Conservation (phyloP, 2,888 invertebrate genomes). For the Lacanobia wlatinum region DNA sequence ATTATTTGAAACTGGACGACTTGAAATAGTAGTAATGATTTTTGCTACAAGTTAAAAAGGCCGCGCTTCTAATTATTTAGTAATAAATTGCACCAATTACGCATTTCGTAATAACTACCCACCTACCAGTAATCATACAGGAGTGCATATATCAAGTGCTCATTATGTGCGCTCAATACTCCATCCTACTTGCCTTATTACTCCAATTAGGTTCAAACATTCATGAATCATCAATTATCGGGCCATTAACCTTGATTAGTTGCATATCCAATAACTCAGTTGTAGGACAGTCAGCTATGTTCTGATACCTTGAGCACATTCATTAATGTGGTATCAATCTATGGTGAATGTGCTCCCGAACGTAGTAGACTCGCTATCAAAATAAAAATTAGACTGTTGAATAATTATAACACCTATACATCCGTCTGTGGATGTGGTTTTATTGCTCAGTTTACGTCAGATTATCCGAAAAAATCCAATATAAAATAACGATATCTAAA, state of each 20-base stretch:
- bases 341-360: conserved; percentile 62
- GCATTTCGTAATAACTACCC: conserved; percentile 37
- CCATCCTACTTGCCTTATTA: conserved; percentile 55
- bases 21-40: background rate
- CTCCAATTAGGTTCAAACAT: conserved; percentile 56
- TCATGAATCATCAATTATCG: conserved; percentile 59
- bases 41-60: conserved; percentile 1
- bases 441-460: conserved; percentile 58
- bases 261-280: conserved; percentile 49
- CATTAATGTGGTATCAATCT: conserved; percentile 57
- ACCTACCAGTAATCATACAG: conserved; percentile 37
- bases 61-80: conserved; percentile 24
- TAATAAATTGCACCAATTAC: conserved; percentile 43
- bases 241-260: conserved; percentile 61
- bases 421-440: conserved; percentile 50
- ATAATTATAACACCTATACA: conserved; percentile 63
- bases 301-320: conserved; percentile 58
- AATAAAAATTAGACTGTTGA: conserved; percentile 62
- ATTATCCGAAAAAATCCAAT: conserved; percentile 62
- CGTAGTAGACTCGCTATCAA: conserved; percentile 59
- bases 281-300: conserved; percentile 44
- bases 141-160: conserved; percentile 50
- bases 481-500: conserved; percentile 61
- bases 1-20: background rate
- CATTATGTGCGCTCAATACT: conserved; percentile 57